These are phyloP conservation scores for Eilema depressum DNA, from an alignment of 2,888 invertebrate genomes.

Conservation along the genomic window DNA sequence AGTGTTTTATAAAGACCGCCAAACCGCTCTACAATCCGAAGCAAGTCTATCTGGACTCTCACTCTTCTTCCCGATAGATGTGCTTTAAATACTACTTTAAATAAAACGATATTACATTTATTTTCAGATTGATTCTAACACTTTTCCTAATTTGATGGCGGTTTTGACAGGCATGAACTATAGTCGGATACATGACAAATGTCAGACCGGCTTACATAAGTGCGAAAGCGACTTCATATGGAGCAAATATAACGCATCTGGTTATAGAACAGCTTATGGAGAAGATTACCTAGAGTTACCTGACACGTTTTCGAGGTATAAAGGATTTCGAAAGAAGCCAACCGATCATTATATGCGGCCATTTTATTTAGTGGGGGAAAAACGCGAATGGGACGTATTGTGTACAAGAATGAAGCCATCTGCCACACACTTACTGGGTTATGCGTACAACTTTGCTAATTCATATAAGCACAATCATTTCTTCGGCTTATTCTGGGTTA, in stretches of 20 bases:
- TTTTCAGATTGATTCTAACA: slow-evolving; percentile 92
- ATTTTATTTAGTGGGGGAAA: slow-evolving; percentile 89
- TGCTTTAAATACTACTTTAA: not conserved
- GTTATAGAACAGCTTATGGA: slow-evolving; percentile 92
- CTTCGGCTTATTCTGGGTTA: slow-evolving; percentile 92
- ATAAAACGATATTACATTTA: not conserved
- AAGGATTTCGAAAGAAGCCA: slow-evolving; percentile 91
- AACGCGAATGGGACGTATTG: slow-evolving; percentile 72
- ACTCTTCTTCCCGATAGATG: not conserved
- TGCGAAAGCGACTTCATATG: slow-evolving; percentile 92
- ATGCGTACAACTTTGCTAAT: slow-evolving; percentile 88
- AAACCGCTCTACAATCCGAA: not conserved
- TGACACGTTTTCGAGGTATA: slow-evolving; percentile 87
- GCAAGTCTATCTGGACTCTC: not conserved
- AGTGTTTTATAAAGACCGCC: no score
- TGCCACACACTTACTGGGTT: slow-evolving; percentile 89
- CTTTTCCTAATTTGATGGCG: slow-evolving; percentile 95
- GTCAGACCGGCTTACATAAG: slow-evolving; percentile 76
- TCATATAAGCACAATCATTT: slow-evolving; percentile 87
- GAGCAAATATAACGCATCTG: slow-evolving; percentile 89
- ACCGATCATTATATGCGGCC: slow-evolving; percentile 94
- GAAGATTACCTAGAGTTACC: slow-evolving; percentile 90
- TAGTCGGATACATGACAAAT: slow-evolving; percentile 81
- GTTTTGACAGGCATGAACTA: slow-evolving; percentile 90
- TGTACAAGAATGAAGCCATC: slow-evolving; percentile 82